Base-by-base conservation (phyloP, 1,140 invertebrate species). In the Steinernema khuongi region DNA sequence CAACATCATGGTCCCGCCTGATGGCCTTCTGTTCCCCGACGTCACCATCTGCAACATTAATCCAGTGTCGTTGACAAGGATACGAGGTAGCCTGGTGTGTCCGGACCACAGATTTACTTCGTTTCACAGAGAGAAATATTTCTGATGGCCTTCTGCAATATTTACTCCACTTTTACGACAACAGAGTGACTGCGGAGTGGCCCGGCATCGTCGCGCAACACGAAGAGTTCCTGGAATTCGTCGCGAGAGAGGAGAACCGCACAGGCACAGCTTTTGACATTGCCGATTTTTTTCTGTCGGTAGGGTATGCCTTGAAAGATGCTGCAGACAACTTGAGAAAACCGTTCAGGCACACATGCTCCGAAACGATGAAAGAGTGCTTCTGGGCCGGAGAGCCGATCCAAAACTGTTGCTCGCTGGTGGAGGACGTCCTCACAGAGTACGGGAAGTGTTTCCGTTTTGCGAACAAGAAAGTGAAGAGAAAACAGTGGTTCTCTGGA, bases 11-110 rank as follows among this genome's bases (percentile, higher is more conserved):
- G 73, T 77, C n/a, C 75, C 75, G 17, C 31, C 30, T 29, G 69
- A 71, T 43, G 75, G 75, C 2, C 28, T 77, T 26, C 29, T 22
- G 1, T 77, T 77, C 29, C 75, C 75, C 2, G 73, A 75, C n/a
- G 67, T 77, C 0, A 77, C 75, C n/a, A 66, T 77, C 11, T 77
- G 75, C 41, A 75, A 71, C 41, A 33, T 75, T 0, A 77, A 77
- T 33, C 75, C 75, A 14, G 17, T 77, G 19, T 26, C 70, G 28
- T 19, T 31, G 11, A 17, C 31, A 22, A 77, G 71, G 44, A 1
- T 77, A 26, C 1, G 11, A 70, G 67, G 67, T 41, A 70, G 41
- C 30, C n/a, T 67, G 66, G 31, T n/a, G 66, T n/a, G n/a, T n/a
- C n/a, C n/a, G n/a, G n/a, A n/a, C n/a, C n/a, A n/a, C n/a, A n/a